Percentiles rank a stretch among this genome's conserved stretches.
phyloP scores from a whole-genome alignment of 2,113 vertebrate genomes.

The Climacteris rufus region DNA sequence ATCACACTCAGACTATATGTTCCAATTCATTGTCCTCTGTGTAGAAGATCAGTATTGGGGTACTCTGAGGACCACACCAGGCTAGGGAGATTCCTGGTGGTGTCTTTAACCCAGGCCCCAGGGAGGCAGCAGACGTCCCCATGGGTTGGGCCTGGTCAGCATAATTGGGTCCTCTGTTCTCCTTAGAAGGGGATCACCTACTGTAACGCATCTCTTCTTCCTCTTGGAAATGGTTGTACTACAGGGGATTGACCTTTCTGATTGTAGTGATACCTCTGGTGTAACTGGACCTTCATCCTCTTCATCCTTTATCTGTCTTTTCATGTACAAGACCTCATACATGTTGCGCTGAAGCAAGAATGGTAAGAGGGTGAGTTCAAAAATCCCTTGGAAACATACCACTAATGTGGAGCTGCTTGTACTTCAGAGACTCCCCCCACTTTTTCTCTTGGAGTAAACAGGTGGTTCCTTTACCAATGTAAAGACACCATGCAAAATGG shows the following conservation, averaged over 20 bases:
- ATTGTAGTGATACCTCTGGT: background rate
- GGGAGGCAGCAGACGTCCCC: background rate
- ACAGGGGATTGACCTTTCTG: background rate
- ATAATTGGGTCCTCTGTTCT: background rate
- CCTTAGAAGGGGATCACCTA: background rate
- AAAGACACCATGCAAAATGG: background rate
- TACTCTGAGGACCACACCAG: no score
- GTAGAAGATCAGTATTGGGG: background rate
- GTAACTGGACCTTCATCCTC: background rate
- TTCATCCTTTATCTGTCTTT: background rate
- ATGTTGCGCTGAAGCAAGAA: background rate
- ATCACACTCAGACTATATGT: background rate
- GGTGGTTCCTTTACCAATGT: background rate
- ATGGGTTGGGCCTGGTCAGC: background rate
- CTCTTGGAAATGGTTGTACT: background rate
- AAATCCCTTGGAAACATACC: background rate
- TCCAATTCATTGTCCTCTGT: background rate
- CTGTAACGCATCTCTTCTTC: background rate
- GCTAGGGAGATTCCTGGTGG: no score
- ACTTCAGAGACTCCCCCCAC: background rate
- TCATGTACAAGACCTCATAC: background rate
- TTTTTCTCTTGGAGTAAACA: background rate
- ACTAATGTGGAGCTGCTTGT: rapidly evolving
- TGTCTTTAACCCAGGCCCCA: background rate
- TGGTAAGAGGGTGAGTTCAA: background rate